phyloP scores from a whole-genome alignment of 2,888 invertebrate species.

The Pandemis corylana region DNA sequence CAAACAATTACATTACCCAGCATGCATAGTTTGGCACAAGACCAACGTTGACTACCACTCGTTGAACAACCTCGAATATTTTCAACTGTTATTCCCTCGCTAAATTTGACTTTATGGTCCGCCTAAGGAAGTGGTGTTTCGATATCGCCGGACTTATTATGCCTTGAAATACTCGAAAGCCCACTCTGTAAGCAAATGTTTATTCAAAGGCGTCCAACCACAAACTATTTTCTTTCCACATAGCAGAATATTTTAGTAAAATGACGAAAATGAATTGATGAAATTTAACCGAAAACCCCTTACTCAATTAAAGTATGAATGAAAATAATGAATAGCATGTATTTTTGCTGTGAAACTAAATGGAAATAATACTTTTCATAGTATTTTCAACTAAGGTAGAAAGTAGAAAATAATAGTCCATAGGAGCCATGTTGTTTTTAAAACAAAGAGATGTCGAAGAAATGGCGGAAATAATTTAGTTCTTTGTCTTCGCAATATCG shows the following conservation, averaged over 20 bases:
- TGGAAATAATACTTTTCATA: not conserved
- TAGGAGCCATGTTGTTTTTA: constrained; percentile 59
- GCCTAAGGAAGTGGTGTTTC: constrained; percentile 61
- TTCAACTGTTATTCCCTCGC: constrained; percentile 69
- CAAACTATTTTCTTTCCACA: constrained; percentile 7
- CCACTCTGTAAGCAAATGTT: constrained; percentile 15
- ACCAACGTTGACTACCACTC: constrained; percentile 72
- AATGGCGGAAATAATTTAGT: constrained; percentile 80
- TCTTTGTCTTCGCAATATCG: constrained; percentile 79
- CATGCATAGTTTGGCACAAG: constrained; percentile 75
- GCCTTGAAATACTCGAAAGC: constrained; percentile 7
- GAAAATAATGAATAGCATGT: not conserved
- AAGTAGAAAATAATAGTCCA: not conserved
- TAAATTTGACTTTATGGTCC: constrained; percentile 67
- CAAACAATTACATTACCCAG: constrained; percentile 74
- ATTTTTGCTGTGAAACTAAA: not conserved
- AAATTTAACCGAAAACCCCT: not conserved
- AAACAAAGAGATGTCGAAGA: constrained; percentile 74
- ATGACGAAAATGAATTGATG: not conserved
- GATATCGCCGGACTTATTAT: constrained; percentile 49
- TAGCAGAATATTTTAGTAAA: not conserved
- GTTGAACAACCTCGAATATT: constrained; percentile 70
- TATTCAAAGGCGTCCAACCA: constrained; percentile 17
- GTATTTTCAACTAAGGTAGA: not conserved
- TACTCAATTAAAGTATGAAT: not conserved